phyloP scores from a whole-genome alignment of 2,113 vertebrate genomes.

The Seriola rivoliana region DNA sequence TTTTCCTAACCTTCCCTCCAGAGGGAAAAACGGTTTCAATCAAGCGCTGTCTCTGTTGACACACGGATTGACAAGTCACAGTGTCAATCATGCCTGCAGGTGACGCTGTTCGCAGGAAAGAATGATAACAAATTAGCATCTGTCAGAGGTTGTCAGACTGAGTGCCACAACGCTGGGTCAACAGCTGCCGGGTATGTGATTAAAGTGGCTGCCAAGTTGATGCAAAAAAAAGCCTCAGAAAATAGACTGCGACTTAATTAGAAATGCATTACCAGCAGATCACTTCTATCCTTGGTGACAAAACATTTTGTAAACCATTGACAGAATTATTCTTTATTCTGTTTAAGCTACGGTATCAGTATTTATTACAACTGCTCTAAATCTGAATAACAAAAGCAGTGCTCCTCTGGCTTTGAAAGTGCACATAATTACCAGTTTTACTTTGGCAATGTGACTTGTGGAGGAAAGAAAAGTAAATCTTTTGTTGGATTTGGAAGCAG shows the following conservation, averaged over 20 bases:
- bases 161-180: slow-evolving; percentile 60
- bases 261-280: slow-evolving; percentile 55
- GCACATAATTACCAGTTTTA: slow-evolving; percentile 13
- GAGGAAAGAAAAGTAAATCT: not conserved
- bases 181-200: slow-evolving; percentile 69
- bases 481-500: not conserved
- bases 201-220: slow-evolving; percentile 67
- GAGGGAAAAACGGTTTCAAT: slow-evolving; percentile 23
- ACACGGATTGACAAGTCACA: slow-evolving; percentile 35
- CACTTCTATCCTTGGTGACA: slow-evolving; percentile 34
- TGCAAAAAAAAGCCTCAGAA: slow-evolving; percentile 36
- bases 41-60: slow-evolving; percentile 20
- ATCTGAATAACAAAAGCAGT: slow-evolving; percentile 16
- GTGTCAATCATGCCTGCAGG: slow-evolving; percentile 66
- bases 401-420: slow-evolving; percentile 17
- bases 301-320: slow-evolving; percentile 38
- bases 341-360: slow-evolving; percentile 4
- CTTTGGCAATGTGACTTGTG: not conserved
- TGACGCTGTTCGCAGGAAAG: slow-evolving; percentile 49
- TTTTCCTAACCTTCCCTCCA: not conserved
- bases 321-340: slow-evolving; percentile 27
- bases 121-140: slow-evolving; percentile 71
- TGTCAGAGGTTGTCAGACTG: slow-evolving; percentile 68
- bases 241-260: slow-evolving; percentile 64
- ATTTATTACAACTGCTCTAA: not conserved